Evolutionary conservation across 2,888 invertebrate species (phyloP).

Genomic region (Rhabditoides inermis): DNA sequence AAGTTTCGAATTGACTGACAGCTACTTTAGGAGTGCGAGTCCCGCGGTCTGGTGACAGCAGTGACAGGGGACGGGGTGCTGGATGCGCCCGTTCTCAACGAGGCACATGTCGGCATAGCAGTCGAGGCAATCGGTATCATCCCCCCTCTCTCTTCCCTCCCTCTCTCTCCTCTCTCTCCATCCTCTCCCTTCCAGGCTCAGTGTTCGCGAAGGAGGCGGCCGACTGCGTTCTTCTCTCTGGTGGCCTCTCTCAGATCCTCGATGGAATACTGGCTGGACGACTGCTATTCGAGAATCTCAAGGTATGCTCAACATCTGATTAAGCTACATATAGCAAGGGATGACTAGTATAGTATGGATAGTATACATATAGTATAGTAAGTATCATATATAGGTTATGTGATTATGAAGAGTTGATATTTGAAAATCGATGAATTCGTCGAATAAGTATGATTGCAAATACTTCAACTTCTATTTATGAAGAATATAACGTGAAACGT

Average conservation of each 20-base stretch:
- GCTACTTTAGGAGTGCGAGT: neutral
- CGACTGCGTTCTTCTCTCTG: slow-evolving; percentile 19
- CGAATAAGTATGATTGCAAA: too few species aligned
- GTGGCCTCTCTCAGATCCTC: slow-evolving; percentile 13
- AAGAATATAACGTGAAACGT: too few species aligned
- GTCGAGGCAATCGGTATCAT: slow-evolving; percentile 18
- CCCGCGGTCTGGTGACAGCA: slow-evolving; percentile 3
- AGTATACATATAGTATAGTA: too few species aligned
- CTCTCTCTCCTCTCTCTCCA: neutral
- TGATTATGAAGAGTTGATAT: too few species aligned
- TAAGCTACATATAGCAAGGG: too few species aligned
- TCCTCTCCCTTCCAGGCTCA: slow-evolving; percentile 5
- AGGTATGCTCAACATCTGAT: too few species aligned
- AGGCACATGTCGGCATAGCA: slow-evolving; percentile 29
- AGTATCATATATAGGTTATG: too few species aligned
- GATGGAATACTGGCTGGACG: slow-evolving; percentile 13
- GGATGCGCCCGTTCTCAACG: slow-evolving; percentile 24
- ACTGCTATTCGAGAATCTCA: slow-evolving; percentile 27
- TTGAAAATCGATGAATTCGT: too few species aligned
- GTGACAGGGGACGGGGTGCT: slow-evolving; percentile 26
- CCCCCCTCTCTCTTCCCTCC: neutral
- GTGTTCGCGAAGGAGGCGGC: slow-evolving; percentile 33
- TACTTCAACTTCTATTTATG: too few species aligned
- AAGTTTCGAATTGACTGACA: too few species aligned
- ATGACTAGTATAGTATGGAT: too few species aligned